phyloP scores from a whole-genome alignment of 1,140 invertebrate species.

The Hirudo medicinalis region DNA sequence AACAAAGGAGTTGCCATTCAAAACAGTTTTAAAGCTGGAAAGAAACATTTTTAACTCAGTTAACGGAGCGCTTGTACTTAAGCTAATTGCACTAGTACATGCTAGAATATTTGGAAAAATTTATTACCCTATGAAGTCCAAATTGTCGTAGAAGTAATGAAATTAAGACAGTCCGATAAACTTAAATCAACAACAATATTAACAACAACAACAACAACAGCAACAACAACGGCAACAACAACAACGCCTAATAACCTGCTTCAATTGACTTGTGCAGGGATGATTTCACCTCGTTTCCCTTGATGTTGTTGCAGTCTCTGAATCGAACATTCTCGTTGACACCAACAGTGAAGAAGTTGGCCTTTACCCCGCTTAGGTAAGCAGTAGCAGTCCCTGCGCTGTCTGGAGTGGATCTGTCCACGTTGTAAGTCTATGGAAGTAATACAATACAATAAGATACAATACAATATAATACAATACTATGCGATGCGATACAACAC shows the following conservation, averaged over 20 bases:
- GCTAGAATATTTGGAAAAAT: no score
- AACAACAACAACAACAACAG: not conserved
- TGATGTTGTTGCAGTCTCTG: conserved; percentile 31
- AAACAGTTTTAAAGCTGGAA: no score
- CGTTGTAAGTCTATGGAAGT: conserved; percentile 59
- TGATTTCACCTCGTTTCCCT: conserved; percentile 16
- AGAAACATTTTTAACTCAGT: no score
- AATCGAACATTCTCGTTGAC: conserved; percentile 55
- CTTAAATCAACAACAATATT: not conserved
- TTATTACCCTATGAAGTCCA: no score
- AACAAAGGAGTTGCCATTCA: no score
- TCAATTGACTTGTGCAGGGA: conserved; percentile 13
- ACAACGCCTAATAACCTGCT: conserved; percentile 1
- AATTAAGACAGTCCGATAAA: no score
- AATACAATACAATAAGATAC: no score
- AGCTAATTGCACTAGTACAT: no score
- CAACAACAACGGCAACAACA: not conserved
- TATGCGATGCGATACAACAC: no score
- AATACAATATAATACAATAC: no score
- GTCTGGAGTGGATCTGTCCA: conserved; percentile 72
- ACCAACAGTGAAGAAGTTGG: conserved; percentile 62
- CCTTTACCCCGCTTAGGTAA: conserved; percentile 68
- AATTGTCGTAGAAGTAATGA: no score
- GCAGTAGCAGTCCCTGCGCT: conserved; percentile 77
- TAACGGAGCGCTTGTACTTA: no score